phyloP scores from a whole-genome alignment of 1,140 invertebrate genomes.

The Metopolophium dirhodum region DNA sequence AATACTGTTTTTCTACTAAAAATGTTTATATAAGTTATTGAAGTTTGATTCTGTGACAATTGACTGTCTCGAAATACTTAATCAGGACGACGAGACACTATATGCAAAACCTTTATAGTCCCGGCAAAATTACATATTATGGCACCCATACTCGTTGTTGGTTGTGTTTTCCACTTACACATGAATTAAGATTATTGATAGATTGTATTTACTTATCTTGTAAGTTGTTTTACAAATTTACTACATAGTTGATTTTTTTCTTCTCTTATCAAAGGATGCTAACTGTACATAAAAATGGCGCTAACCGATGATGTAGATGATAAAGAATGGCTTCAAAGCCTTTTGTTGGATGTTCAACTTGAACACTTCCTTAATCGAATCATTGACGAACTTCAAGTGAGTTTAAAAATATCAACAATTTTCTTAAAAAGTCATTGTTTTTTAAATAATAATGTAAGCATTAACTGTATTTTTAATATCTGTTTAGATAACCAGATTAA shows the following conservation, averaged over 20 bases:
- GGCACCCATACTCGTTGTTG: not conserved
- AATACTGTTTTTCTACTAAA: not conserved
- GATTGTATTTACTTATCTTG: not conserved
- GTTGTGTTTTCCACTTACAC: not conserved
- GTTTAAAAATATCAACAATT: constrained; percentile 17
- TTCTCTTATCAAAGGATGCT: not conserved
- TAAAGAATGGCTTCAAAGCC: constrained; percentile 81
- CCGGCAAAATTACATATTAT: not conserved
- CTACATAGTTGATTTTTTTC: not conserved
- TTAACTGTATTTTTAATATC: constrained; percentile 26
- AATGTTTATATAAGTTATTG: not conserved
- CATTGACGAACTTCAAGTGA: constrained; percentile 85
- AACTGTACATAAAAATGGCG: not conserved
- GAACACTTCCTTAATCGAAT: constrained; percentile 90
- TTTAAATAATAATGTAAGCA: not conserved
- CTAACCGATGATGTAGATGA: constrained; percentile 67
- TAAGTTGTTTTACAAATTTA: not conserved
- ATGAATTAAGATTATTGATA: not conserved
- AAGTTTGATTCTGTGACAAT: not conserved
- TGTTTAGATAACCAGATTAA: constrained; percentile 77
- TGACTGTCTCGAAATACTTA: not conserved
- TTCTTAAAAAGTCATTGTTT: not conserved
- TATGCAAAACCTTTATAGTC: not conserved
- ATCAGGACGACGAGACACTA: not conserved
- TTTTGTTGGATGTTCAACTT: constrained; percentile 89